Evolutionary conservation across 2,888 invertebrate genomes (phyloP), one percentile per base, ranked within the genome.

Genomic region (Lutraria lutraria): DNA sequence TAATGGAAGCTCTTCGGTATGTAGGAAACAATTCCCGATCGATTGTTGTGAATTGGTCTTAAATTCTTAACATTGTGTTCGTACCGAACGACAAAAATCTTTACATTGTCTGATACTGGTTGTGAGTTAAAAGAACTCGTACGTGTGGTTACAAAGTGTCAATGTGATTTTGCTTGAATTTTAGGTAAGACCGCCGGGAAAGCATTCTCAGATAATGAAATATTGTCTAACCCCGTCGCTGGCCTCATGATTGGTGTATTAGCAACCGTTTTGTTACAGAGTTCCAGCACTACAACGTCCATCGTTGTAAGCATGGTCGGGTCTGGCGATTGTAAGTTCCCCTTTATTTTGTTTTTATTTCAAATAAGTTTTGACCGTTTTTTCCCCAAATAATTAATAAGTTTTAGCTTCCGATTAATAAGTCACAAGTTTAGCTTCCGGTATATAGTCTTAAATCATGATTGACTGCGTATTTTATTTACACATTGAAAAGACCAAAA

Each of bases 181-280:
- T 31, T 89, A 96, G 96, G 96, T 80, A 94, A 94, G 54, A 93
- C 95, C 0, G 95, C 96, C 0, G 97, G 97, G 0, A 94, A 96
- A 83, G 96, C 97, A 16, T 96, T 97, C 89, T 93, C 95, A 15
- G 96, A 97, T 92, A 97, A 95, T 89, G 96, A 96, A 81, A 93
- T 97, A 3, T 94, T 97, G 52, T 90, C 95, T 72, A 97, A 97
- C 94, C 97, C 97, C 0, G 95, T 97, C 12, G 97, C 97, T 6
- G 97, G 97, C 0, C 95, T 97, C 29, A 97, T 97, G 97, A 97
- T 97, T 63, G 97, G 97, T 0, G 97, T 97, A 34, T 94, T 97
- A 89, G 97, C 97, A 10, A 97, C 97, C 10, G 97, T 97, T 2
- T 93, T 97, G 34, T 97, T 97, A 0, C 97, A 97, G 94, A 97